These are phyloP conservation scores for Campylomormyrus tamandua DNA, from an alignment of 2,113 vertebrate species.

Conservation along the genomic window DNA sequence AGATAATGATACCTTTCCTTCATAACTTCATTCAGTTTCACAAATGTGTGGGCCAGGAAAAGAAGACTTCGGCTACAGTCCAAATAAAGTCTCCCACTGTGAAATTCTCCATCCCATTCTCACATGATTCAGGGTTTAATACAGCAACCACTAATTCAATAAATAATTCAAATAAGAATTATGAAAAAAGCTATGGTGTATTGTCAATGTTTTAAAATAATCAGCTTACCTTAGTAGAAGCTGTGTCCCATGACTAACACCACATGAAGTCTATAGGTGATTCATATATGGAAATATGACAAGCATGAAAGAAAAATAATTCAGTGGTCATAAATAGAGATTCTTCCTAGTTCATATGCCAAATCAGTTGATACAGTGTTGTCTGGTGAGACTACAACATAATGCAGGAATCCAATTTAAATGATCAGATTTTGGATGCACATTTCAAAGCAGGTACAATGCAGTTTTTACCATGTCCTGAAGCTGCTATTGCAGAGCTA, in stretches of 20 bases:
- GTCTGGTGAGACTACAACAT: background rate
- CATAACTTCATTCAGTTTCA: background rate
- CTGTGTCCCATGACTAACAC: background rate
- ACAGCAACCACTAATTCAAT: background rate
- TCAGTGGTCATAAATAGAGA: background rate
- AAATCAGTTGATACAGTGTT: background rate
- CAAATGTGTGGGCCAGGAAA: background rate
- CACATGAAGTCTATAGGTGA: background rate
- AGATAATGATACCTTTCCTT: background rate
- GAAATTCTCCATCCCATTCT: background rate
- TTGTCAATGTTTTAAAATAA: background rate
- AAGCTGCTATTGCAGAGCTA: background rate
- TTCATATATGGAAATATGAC: background rate
- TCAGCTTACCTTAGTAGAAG: background rate
- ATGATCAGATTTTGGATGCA: background rate
- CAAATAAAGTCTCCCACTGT: background rate
- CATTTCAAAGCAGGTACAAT: background rate
- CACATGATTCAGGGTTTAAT: background rate
- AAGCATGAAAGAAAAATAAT: background rate
- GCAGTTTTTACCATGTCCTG: background rate
- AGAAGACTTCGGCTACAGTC: background rate
- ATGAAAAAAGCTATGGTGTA: background rate
- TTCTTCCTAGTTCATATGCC: background rate
- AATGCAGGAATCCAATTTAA: background rate
- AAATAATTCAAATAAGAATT: background rate